Percentiles rank a stretch among this genome's conserved stretches.
phyloP scores from a whole-genome alignment of 2,113 vertebrate species.

The Syrrhaptes paradoxus region DNA sequence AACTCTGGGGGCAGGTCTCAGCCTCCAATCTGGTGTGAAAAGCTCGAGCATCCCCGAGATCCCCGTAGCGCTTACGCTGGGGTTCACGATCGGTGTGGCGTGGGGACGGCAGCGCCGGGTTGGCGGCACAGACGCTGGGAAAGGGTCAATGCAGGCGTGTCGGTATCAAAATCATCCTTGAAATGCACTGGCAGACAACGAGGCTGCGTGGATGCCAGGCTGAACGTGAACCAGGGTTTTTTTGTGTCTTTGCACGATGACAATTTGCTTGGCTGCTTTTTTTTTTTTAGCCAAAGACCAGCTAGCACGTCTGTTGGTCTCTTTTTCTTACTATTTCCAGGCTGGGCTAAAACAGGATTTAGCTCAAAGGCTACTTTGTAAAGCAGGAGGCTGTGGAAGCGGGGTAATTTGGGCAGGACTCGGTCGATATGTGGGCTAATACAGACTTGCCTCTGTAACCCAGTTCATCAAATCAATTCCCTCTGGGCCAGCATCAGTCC shows the following conservation, averaged over 20 bases:
- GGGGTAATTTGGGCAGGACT: not conserved
- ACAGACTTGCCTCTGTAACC: conserved; percentile 54
- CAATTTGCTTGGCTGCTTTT: not conserved
- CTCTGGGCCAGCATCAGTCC: not conserved
- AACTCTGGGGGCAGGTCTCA: not conserved
- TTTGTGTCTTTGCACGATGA: not conserved
- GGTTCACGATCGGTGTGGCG: not conserved
- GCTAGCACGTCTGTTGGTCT: not conserved
- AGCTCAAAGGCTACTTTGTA: not conserved
- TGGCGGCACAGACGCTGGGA: not conserved
- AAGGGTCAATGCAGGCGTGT: not conserved
- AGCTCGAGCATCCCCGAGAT: not conserved
- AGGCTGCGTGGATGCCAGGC: not conserved
- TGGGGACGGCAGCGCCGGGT: not conserved
- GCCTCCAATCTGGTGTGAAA: not conserved
- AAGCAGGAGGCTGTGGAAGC: not conserved
- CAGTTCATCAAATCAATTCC: not conserved
- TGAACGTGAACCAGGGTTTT: not conserved
- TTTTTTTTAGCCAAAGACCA: not conserved
- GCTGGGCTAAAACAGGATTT: not conserved
- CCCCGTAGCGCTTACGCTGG: not conserved
- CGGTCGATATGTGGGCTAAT: conserved; percentile 26
- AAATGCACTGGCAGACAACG: fast-evolving
- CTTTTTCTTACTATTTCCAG: not conserved
- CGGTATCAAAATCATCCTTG: not conserved